Evolutionary conservation across 2,797 vertebrate genomes (phyloP), one percentile per base, ranked within the genome.

Genomic region (Sebastes dallii): DNA sequence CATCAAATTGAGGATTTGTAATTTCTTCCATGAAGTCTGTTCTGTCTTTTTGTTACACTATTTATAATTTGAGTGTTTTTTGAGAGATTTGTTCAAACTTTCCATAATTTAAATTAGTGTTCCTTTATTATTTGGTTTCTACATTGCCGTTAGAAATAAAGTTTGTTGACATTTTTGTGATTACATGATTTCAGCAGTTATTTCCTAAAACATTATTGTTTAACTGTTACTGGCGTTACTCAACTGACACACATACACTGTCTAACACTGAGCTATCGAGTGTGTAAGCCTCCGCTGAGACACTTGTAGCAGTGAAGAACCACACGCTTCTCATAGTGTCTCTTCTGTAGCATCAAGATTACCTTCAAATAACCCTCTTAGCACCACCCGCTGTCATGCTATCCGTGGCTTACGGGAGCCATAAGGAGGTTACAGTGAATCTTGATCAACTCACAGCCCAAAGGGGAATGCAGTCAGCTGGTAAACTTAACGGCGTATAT

Each of bases 321-420:
- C 36, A 72, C 68, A 72, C 66, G 79, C 72, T 82, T 86, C 68
- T 83, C 80, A 85, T 82, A 80, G 79, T 30, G 79, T 85, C 65
- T 90, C 62, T 73, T 75, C 84, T 81, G 66, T 77, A 66, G 68
- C 83, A 68, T 91, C 81, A 81, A 92, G 92, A 94, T 94, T 93
- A 93, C 84, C 88, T 92, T 73, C 66, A 73, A 90, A 84, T 94
- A 94, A 94, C 91, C 93, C 88, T 94, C 89, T 95, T 95, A 94
- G 89, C 84, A 79, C 89, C 92, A 42, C 93, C 94, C 50, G 89
- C 91, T 92, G 93, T 84, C 89, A 87, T 87, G 86, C 90, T 93
- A 90, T 86, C 85, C 12, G 10, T 88, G 89, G 93, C 90, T 95
- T 95, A 93, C 75, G 75, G 86, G 72, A 83, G 87, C 58, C 81